Percentiles rank a stretch among this genome's conserved stretches.
phyloP scores from a whole-genome alignment of 2,113 vertebrate genomes.

The Peromyscus leucopus region DNA sequence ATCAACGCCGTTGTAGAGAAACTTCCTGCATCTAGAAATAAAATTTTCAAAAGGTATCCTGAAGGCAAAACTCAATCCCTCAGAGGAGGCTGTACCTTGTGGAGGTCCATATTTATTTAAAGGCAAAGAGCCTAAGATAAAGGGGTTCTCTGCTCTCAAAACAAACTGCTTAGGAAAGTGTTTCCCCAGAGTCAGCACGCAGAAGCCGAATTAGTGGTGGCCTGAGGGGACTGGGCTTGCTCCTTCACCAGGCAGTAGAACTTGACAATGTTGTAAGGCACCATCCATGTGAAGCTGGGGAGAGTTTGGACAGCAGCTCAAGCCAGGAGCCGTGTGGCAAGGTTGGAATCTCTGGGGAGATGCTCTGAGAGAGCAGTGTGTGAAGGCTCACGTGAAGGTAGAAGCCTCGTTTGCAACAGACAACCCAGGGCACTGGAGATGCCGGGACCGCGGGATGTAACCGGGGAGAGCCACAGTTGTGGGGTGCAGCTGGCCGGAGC shows the following conservation, averaged over 20 bases:
- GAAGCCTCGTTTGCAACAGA: background rate
- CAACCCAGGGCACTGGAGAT: background rate
- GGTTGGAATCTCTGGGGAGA: background rate
- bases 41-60: background rate
- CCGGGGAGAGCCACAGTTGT: background rate
- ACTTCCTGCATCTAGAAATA: no score
- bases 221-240: background rate
- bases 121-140: background rate
- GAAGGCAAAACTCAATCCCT: background rate
- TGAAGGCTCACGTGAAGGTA: no score
- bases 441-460: background rate
- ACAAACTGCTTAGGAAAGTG: background rate
- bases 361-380: background rate
- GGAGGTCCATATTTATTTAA: background rate
- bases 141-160: background rate
- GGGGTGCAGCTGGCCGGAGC: background rate
- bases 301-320: background rate
- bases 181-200: background rate
- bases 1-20: background rate
- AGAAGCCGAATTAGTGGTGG: no score
- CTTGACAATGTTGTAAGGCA: background rate
- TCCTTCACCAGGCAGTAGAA: background rate
- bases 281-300: no score
- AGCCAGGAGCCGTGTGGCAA: background rate
- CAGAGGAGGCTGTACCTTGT: no score